These are phyloP conservation scores for Sternotherus odoratus DNA, from an alignment of 2,797 vertebrate genomes.

Conservation along the genomic window DNA sequence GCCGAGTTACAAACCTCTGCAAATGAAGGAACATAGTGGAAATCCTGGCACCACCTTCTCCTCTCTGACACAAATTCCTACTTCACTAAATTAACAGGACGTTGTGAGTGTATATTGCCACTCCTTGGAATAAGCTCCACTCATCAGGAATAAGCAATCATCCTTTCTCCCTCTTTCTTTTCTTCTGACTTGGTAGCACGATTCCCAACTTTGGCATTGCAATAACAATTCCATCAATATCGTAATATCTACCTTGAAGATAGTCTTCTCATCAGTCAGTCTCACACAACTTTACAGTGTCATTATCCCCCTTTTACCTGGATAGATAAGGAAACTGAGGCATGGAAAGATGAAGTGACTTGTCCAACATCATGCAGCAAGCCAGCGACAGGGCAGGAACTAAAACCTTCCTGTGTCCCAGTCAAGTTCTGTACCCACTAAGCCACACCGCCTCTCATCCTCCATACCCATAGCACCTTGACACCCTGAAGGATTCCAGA, in stretches of 20 bases:
- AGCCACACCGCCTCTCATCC: neutral
- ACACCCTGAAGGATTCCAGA: conserved; percentile 2
- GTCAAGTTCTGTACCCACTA: neutral
- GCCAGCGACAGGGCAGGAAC: neutral
- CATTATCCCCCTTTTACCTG: neutral
- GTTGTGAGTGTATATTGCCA: conserved; percentile 35
- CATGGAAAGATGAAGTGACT: neutral
- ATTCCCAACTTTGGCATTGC: neutral
- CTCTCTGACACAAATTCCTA: conserved; percentile 22
- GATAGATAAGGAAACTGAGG: neutral
- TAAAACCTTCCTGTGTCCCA: neutral
- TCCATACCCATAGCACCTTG: conserved; percentile 26
- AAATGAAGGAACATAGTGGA: conserved; percentile 49
- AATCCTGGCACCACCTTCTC: conserved; percentile 53
- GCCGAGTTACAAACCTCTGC: conserved; percentile 51
- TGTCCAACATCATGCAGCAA: neutral
- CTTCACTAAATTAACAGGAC: conserved; percentile 3
- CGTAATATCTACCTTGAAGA: neutral
- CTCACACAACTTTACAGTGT: neutral
- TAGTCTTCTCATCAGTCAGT: neutral
- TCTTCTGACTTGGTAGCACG: conserved; percentile 5
- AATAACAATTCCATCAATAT: neutral
- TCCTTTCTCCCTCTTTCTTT: neutral
- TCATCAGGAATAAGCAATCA: conserved; percentile 23
- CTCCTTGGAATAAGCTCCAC: conserved; percentile 31